Conservation (phyloP, 2,797 vertebrate genomes). For the Hippoglossus hippoglossus region DNA sequence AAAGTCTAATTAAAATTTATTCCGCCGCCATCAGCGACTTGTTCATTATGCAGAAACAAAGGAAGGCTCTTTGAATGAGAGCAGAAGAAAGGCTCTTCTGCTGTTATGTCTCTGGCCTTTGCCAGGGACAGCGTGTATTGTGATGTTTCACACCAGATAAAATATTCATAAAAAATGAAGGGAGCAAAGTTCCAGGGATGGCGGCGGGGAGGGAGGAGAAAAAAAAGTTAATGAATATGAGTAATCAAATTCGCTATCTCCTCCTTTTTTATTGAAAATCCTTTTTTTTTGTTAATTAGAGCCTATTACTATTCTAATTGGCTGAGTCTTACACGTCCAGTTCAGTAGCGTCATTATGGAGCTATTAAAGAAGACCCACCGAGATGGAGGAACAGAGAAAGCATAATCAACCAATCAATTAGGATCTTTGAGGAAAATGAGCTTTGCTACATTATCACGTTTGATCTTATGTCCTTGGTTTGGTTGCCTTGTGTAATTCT, state of each 20-base stretch:
- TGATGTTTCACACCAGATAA: slow-evolving; percentile 75
- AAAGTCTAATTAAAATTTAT: slow-evolving; percentile 70
- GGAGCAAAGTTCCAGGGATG: slow-evolving; percentile 76
- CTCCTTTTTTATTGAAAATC: slow-evolving; percentile 93
- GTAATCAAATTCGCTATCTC: slow-evolving; percentile 95
- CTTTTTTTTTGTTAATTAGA: slow-evolving; percentile 95
- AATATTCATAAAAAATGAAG: slow-evolving; percentile 78
- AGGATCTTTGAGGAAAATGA: slow-evolving; percentile 82
- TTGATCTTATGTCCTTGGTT: slow-evolving; percentile 82
- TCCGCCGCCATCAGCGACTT: slow-evolving; percentile 67
- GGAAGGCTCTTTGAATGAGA: slow-evolving; percentile 61
- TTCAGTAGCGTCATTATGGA: slow-evolving; percentile 81
- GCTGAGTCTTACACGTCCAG: slow-evolving; percentile 91
- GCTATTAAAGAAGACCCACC: slow-evolving; percentile 85
- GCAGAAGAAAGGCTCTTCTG: slow-evolving; percentile 61
- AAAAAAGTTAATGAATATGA: slow-evolving; percentile 95
- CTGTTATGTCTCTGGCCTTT: slow-evolving; percentile 72
- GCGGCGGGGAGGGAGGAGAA: slow-evolving; percentile 34
- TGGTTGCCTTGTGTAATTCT: slow-evolving; percentile 50
- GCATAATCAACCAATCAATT: slow-evolving; percentile 87
- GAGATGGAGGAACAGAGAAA: slow-evolving; percentile 76
- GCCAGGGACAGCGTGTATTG: slow-evolving; percentile 68
- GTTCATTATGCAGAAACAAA: slow-evolving; percentile 80
- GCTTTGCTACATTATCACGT: slow-evolving; percentile 77
- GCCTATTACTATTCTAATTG: slow-evolving; percentile 97